Percentiles rank a stretch among this genome's conserved stretches.
Conservation (phyloP, 92 coral and sea anemone species). For the Virgularia gustaviana region DNA sequence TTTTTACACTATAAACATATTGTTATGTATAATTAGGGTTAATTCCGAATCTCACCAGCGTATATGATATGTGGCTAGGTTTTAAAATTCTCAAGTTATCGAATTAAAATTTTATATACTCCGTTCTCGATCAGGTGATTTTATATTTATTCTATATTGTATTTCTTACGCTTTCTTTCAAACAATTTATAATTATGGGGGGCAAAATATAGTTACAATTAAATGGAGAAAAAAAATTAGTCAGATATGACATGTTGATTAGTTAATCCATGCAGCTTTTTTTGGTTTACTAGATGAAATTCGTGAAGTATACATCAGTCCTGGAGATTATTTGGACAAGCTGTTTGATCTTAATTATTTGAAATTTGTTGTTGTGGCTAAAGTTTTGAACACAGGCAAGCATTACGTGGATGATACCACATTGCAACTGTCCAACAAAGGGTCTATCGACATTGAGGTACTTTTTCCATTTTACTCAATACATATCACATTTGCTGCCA, state of each 20-base stretch:
- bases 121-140: not conserved
- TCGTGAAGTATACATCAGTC: not conserved
- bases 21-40: no score
- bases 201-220: slow-evolving; percentile 1
- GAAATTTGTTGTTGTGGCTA: slow-evolving; percentile 22
- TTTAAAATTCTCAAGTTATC: not conserved
- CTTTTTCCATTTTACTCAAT: not conserved
- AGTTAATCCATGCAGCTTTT: no score
- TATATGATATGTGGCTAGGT: no score
- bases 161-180: not conserved
- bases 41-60: no score
- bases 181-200: not conserved
- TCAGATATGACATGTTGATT: no score
- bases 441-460: slow-evolving; percentile 20
- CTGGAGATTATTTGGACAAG: slow-evolving; percentile 16
- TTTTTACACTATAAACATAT: no score
- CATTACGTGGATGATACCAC: slow-evolving; percentile 20
- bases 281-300: not conserved
- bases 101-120: not conserved
- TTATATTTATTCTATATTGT: not conserved
- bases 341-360: slow-evolving; percentile 27
- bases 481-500: no score
- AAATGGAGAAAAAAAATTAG: no score
- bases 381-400: slow-evolving; percentile 22
- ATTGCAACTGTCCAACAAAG: slow-evolving; percentile 23